Evolutionary conservation across 1,140 invertebrate genomes (phyloP).

Genomic region (Leptopilina boulardi): DNA sequence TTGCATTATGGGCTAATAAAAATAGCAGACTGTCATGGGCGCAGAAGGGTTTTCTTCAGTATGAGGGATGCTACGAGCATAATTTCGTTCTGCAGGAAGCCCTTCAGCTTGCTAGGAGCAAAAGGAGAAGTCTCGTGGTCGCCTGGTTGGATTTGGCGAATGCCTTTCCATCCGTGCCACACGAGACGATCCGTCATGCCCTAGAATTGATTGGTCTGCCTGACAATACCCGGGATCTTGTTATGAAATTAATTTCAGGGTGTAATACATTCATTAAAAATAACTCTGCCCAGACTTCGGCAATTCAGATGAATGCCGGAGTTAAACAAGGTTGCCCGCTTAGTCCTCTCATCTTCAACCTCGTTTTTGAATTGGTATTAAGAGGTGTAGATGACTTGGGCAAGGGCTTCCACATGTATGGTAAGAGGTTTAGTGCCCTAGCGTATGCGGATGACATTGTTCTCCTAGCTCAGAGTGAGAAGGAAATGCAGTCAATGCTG

Average conservation of each 20-base stretch:
- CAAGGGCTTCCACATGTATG: not conserved
- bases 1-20: slow-evolving; percentile 41
- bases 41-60: slow-evolving; percentile 63
- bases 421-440: not conserved
- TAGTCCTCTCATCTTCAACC: slow-evolving; percentile 39
- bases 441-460: not conserved
- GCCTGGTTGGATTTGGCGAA: slow-evolving; percentile 64
- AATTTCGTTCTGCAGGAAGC: slow-evolving; percentile 61
- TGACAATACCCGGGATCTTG: slow-evolving; percentile 31
- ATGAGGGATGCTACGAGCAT: slow-evolving; percentile 67
- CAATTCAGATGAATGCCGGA: slow-evolving; percentile 38
- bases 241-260: slow-evolving; percentile 41
- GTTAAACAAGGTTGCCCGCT: slow-evolving; percentile 46
- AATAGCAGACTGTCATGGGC: slow-evolving; percentile 43
- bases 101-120: slow-evolving; percentile 45
- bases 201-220: slow-evolving; percentile 44
- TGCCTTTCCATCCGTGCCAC: slow-evolving; percentile 64
- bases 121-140: slow-evolving; percentile 49
- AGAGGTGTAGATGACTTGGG: not conserved
- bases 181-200: slow-evolving; percentile 50
- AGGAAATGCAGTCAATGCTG: too few relatives aligned
- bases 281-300: slow-evolving; percentile 7
- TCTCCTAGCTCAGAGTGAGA: too few relatives aligned
- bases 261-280: slow-evolving; percentile 26
- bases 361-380: slow-evolving; percentile 29